Percentiles rank a stretch among this genome's conserved stretches.
phyloP scores from a whole-genome alignment of 2,797 vertebrate species.

The Trachurus trachurus region DNA sequence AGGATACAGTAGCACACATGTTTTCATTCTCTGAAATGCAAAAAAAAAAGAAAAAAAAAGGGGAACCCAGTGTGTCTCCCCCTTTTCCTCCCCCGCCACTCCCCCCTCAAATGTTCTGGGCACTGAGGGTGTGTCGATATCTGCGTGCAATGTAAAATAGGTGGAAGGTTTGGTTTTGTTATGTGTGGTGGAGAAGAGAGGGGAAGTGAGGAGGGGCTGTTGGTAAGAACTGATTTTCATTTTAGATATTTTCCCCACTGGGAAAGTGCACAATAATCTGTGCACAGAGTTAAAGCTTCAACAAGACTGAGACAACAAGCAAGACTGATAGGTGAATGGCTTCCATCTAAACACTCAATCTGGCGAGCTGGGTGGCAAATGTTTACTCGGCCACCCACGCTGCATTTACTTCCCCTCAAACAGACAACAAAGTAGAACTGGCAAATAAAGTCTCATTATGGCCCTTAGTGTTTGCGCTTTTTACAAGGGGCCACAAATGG shows the following conservation, averaged over 20 bases:
- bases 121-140: constrained; percentile 51
- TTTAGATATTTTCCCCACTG: constrained; percentile 10
- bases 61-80: constrained; percentile 24
- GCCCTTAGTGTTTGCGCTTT: constrained; percentile 24
- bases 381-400: constrained; percentile 61
- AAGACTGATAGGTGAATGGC: constrained; percentile 33
- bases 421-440: constrained; percentile 46
- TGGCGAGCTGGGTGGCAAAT: constrained; percentile 61
- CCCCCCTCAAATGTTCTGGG: constrained; percentile 58
- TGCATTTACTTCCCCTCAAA: constrained; percentile 35
- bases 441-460: constrained; percentile 51
- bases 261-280: background rate
- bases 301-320: background rate
- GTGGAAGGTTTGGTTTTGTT: constrained; percentile 6
- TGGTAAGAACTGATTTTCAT: background rate
- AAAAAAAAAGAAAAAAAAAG: constrained; percentile 28
- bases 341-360: constrained; percentile 36
- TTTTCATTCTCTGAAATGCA: constrained; percentile 53
- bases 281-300: background rate
- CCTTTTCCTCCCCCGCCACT: constrained; percentile 1
- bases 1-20: constrained; percentile 55
- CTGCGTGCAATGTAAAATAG: constrained; percentile 13
- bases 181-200: constrained; percentile 33
- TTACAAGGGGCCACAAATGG: constrained; percentile 51
- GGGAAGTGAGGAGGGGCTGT: background rate